phyloP scores from a whole-genome alignment of 2,113 vertebrate genomes.

The Ceuthmochares aereus region DNA sequence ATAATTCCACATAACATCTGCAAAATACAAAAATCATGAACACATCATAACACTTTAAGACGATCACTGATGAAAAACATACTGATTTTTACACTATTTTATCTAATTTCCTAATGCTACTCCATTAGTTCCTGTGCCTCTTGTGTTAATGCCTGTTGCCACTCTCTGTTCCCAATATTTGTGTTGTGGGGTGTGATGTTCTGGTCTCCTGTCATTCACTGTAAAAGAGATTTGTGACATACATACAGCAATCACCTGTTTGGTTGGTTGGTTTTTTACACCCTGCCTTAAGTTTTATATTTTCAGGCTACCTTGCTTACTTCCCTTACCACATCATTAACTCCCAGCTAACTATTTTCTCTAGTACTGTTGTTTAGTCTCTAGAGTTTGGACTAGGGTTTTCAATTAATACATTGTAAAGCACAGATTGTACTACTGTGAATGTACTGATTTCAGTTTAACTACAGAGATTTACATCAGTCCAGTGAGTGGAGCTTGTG shows the following conservation, averaged over 20 bases:
- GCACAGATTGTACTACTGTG: background rate
- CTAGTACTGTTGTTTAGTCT: background rate
- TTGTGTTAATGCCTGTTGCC: background rate
- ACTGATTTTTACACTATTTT: background rate
- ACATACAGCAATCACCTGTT: background rate
- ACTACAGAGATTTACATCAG: background rate
- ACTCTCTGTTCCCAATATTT: background rate
- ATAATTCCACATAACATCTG: background rate
- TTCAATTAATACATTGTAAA: background rate
- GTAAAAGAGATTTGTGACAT: background rate
- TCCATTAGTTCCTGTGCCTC: background rate
- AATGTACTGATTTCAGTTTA: background rate
- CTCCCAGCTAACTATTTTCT: background rate
- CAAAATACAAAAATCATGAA: background rate
- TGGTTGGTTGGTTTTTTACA: background rate
- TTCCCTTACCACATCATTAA: background rate
- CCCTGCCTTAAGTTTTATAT: background rate
- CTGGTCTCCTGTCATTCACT: background rate
- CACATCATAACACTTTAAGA: background rate
- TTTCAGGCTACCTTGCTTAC: background rate
- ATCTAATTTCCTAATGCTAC: background rate
- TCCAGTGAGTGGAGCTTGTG: background rate
- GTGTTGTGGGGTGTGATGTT: background rate
- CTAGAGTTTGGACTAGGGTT: background rate
- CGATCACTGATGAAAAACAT: background rate